Evolutionary conservation across 2,888 invertebrate genomes (phyloP), one percentile per base, ranked within the genome.

Genomic region (Xestia sexstrigata): DNA sequence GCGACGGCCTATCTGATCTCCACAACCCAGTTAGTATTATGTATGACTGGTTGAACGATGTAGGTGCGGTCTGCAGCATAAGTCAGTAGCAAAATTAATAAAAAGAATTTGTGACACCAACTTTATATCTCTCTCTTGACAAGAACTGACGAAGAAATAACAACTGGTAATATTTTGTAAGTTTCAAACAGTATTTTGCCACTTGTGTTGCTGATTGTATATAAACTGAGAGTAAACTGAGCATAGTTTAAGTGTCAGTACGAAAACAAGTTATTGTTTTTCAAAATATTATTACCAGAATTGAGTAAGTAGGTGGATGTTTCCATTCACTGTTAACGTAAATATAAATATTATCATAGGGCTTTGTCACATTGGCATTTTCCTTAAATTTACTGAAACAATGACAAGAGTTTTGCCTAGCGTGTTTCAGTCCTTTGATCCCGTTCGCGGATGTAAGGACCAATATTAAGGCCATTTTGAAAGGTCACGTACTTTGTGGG

Each of bases 251-350:
- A 9, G 8, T 35, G 39, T 5, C 8, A 42, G 8, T 7, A 20
- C 0, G 7, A 69, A 39, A 76, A 76, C 77, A 62, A 55, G 26
- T 26, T 0, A 58, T n/a, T 58, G 47, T 47, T 58, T 55, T 47
- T 26, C 52, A 78, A 78, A 78, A 63, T 78, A 76, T 55, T 65
- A 58, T 30, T 30, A 39, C 17, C 30, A 30, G 17, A 67, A 20
- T 9, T 47, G 26, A 39, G 13, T 3, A 9, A 3, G 35, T 35
- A 35, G 0, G 20, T 39, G 20, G 9, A 30, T 72, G 39, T 17
- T n/a, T n/a, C 35, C 63, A 7, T 72, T 49, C n/a, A 52, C n/a
- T n/a, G 30, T 30, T 45, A 47, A 26, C 7, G 4, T 55, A n/a
- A 60, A 67, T 49, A 49, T 42, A 49, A 49, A 23, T 49, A 49